phyloP scores from a whole-genome alignment of 2,113 vertebrate genomes.

The Muntiacus muntjak region DNA sequence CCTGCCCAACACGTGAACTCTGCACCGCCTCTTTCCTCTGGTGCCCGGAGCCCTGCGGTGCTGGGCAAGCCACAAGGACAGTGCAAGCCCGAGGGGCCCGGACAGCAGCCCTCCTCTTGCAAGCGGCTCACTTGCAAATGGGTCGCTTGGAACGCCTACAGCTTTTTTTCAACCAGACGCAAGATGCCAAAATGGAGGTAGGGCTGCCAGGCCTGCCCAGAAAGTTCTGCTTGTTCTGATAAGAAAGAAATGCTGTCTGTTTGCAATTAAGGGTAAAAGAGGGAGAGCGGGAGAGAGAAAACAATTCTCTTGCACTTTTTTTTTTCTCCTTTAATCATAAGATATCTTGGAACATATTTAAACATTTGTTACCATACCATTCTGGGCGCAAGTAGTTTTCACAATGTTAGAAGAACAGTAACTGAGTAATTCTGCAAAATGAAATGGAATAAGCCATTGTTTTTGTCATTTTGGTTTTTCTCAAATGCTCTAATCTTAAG shows the following conservation, averaged over 20 bases:
- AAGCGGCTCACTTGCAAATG: background rate
- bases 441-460: background rate
- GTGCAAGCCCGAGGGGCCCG: background rate
- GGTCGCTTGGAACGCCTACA: background rate
- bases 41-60: background rate
- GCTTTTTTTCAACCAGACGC: background rate
- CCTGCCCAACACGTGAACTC: background rate
- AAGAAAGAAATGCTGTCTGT: background rate
- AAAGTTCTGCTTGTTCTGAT: background rate
- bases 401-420: background rate
- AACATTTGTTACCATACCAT: background rate
- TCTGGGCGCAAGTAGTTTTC: background rate
- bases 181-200: background rate
- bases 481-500: background rate
- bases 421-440: background rate
- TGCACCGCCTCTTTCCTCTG: rapidly evolving
- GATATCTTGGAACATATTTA: background rate
- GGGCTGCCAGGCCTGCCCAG: background rate
- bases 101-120: background rate
- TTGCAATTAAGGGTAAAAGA: background rate
- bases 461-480: background rate
- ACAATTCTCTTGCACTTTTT: background rate
- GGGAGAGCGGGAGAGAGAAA: background rate
- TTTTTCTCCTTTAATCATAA: background rate
- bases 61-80: background rate